phyloP scores from a whole-genome alignment of 2,113 vertebrate genomes.

The Anser brachyrhynchus region DNA sequence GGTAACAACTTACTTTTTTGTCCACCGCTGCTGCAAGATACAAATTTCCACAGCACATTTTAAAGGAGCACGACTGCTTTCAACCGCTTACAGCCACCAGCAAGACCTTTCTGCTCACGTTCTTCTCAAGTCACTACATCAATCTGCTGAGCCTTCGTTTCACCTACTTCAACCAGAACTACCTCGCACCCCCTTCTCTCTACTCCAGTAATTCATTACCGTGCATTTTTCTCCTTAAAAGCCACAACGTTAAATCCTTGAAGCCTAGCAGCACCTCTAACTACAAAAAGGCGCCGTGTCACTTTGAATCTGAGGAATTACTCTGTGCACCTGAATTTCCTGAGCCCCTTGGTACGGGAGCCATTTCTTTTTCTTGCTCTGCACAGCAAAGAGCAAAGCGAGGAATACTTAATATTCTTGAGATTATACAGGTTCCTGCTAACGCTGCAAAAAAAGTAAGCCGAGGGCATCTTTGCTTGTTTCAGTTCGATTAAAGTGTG shows the following conservation, averaged over 20 bases:
- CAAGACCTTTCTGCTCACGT: not conserved
- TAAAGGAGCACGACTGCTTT: not conserved
- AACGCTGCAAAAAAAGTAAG: conserved; percentile 53
- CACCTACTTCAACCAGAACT: not conserved
- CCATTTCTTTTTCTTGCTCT: not conserved
- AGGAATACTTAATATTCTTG: conserved; percentile 53
- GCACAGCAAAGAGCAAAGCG: not conserved
- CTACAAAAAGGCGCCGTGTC: not conserved
- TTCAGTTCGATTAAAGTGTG: conserved; percentile 52
- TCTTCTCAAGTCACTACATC: not conserved
- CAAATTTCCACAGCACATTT: not conserved
- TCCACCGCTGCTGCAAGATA: not conserved
- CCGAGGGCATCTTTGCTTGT: conserved; percentile 57
- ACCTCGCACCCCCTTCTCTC: not conserved
- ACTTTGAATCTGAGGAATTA: not conserved
- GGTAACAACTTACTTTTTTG: not conserved
- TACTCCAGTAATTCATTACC: not conserved
- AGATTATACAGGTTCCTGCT: conserved; percentile 17
- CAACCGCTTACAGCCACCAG: not conserved
- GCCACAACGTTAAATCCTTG: not conserved
- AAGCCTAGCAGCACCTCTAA: not conserved
- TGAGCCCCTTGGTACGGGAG: not conserved
- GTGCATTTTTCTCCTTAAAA: not conserved
- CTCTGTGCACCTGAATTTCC: not conserved
- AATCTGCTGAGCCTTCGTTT: not conserved